phyloP scores from a whole-genome alignment of 2,888 invertebrate species.

The Alentia gelatinosa region DNA sequence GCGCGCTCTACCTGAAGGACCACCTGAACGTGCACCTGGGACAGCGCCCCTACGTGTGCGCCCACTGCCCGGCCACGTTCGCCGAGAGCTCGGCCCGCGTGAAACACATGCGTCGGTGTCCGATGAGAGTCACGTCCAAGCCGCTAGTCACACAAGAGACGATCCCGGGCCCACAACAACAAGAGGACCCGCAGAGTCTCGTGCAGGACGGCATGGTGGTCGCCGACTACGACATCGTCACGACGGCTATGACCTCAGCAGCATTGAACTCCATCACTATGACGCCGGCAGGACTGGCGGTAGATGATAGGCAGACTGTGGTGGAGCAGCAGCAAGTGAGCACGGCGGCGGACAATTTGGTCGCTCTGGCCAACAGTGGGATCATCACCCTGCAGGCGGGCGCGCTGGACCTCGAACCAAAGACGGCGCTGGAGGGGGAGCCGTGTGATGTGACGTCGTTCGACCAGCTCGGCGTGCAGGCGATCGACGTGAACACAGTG shows the following conservation, averaged over 20 bases:
- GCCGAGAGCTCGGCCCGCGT: slow-evolving; percentile 75
- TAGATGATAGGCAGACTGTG: not conserved
- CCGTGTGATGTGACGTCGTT: not conserved
- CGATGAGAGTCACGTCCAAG: slow-evolving; percentile 37
- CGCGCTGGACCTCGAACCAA: not conserved
- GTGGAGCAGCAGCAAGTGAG: not conserved
- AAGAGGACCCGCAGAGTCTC: not conserved
- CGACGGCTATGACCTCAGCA: not conserved
- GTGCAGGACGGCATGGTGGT: not conserved
- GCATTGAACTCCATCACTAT: not conserved
- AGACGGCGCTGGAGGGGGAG: not conserved
- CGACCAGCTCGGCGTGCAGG: not conserved
- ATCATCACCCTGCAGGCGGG: not conserved
- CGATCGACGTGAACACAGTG: not conserved
- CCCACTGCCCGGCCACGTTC: slow-evolving; percentile 75
- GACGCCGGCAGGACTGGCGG: not conserved
- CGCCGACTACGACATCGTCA: slow-evolving; percentile 7
- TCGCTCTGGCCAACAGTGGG: slow-evolving; percentile 21
- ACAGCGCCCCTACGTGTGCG: slow-evolving; percentile 78
- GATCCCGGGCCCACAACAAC: not conserved
- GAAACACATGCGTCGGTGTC: slow-evolving; percentile 69
- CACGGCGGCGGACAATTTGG: slow-evolving; percentile 5
- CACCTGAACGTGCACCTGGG: slow-evolving; percentile 80
- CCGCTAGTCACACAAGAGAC: not conserved
- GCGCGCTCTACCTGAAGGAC: slow-evolving; percentile 80